phyloP scores from a whole-genome alignment of 2,888 invertebrate species.

The Dryadula phaetusa region DNA sequence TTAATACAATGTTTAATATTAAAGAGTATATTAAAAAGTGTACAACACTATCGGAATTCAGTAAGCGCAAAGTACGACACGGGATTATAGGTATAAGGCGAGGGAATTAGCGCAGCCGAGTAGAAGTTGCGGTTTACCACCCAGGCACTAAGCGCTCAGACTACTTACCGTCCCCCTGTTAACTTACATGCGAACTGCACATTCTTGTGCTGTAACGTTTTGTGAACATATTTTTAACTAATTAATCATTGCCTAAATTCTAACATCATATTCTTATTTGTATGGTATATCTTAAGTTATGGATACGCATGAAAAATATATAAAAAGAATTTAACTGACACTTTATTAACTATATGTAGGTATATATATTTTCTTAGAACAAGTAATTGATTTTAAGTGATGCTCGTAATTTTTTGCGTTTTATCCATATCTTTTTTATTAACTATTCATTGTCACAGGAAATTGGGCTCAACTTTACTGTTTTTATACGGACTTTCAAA shows the following conservation, averaged over 20 bases:
- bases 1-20: not conserved
- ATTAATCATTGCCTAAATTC: not conserved
- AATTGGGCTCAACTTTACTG: too few relatives aligned
- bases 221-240: not conserved
- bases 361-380: too few relatives aligned
- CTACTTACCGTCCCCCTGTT: slow-evolving; percentile 36
- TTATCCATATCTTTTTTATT: too few relatives aligned
- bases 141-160: slow-evolving; percentile 53
- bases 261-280: not conserved
- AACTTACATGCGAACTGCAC: slow-evolving; percentile 35
- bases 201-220: slow-evolving; percentile 22
- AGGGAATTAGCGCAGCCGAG: slow-evolving; percentile 74
- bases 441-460: too few relatives aligned
- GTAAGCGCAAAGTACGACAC: slow-evolving; percentile 52
- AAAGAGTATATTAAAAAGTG: slow-evolving; percentile 8
- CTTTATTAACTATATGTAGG: too few relatives aligned
- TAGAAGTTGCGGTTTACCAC: slow-evolving; percentile 75
- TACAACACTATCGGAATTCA: slow-evolving; percentile 34
- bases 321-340: too few relatives aligned
- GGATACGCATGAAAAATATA: too few relatives aligned
- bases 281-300: too few relatives aligned
- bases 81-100: slow-evolving; percentile 64
- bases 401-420: too few relatives aligned
- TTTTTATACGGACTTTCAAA: too few relatives aligned
- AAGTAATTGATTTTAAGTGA: too few relatives aligned